Conservation (phyloP, 2,888 invertebrate genomes). For the Stenoptilia bipunctidactyla region DNA sequence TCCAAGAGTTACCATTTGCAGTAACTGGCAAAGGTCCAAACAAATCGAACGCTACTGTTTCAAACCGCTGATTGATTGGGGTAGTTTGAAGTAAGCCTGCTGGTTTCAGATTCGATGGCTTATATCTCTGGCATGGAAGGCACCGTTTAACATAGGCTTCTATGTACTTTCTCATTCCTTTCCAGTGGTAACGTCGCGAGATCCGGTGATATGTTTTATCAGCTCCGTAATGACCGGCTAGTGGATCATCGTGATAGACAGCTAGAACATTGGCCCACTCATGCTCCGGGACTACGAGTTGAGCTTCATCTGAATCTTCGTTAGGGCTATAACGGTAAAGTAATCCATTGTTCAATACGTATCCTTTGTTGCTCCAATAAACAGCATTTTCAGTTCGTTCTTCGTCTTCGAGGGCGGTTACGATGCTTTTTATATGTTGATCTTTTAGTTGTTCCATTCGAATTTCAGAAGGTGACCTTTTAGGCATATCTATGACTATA, state of each 20-base stretch:
- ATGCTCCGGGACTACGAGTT: slow-evolving; percentile 13
- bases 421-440: slow-evolving; percentile 4
- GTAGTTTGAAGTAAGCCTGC: slow-evolving; percentile 12
- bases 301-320: slow-evolving; percentile 9
- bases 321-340: slow-evolving; percentile 12
- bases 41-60: slow-evolving; percentile 10
- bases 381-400: slow-evolving; percentile 4
- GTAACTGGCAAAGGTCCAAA: slow-evolving; percentile 11
- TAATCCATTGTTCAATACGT: slow-evolving; percentile 13
- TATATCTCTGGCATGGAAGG: slow-evolving; percentile 12
- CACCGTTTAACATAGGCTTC: slow-evolving; percentile 3
- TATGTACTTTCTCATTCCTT: slow-evolving; percentile 8
- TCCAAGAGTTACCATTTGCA: slow-evolving; percentile 7
- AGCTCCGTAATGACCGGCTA: slow-evolving; percentile 8
- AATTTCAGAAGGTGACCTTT: slow-evolving; percentile 1
- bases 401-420: slow-evolving; percentile 2
- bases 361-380: slow-evolving; percentile 16
- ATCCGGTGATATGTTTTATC: slow-evolving; percentile 9
- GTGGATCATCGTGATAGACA: slow-evolving; percentile 12
- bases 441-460: slow-evolving; percentile 7
- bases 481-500: slow-evolving; percentile 6
- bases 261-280: slow-evolving; percentile 10
- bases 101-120: slow-evolving; percentile 14
- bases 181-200: slow-evolving; percentile 9
- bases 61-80: slow-evolving; percentile 7